Percentiles rank a stretch among this genome's conserved stretches.
Evolutionary conservation across 2,113 vertebrate genomes (phyloP).

Genomic region (Emydura subglobosa): DNA sequence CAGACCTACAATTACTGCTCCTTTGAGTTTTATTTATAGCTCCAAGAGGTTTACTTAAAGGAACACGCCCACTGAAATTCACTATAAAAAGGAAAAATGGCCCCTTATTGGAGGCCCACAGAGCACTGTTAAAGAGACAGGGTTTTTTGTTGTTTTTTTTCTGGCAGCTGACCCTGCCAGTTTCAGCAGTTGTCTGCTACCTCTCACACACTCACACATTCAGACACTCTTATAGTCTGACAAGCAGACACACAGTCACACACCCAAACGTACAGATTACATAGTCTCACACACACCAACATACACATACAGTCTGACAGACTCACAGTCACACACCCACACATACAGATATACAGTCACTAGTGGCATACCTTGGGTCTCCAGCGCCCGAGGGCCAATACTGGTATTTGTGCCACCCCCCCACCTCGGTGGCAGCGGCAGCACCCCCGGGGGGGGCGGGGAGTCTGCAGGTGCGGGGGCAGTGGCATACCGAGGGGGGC

Average conservation of each 20-base stretch:
- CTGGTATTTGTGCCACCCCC: too few species aligned
- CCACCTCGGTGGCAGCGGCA: too few species aligned
- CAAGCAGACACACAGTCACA: not conserved
- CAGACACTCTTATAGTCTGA: not conserved
- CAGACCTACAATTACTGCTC: not conserved
- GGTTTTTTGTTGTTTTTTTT: not conserved
- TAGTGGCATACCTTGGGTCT: too few species aligned
- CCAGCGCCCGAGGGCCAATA: too few species aligned
- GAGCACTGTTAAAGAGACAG: constrained; percentile 29
- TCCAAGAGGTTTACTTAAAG: constrained; percentile 9
- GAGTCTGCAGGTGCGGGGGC: too few species aligned
- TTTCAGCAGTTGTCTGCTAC: not conserved
- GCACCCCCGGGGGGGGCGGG: too few species aligned
- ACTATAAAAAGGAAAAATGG: constrained; percentile 43
- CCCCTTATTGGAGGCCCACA: not conserved
- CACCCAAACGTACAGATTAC: not conserved
- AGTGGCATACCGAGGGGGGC: too few species aligned
- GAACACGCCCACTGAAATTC: constrained; percentile 29
- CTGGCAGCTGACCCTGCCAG: not conserved
- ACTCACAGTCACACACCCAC: not conserved
- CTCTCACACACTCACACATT: not conserved
- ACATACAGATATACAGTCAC: too few species aligned
- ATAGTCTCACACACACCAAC: not conserved
- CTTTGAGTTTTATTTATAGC: constrained; percentile 2
- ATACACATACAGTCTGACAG: not conserved